A percentile compares a stretch with the other conserved stretches of the same genome.
These are phyloP conservation scores for Petrosia ficiformis DNA, from an alignment of 37 sponge, comb jelly and placozoan species.

Conservation along the genomic window DNA sequence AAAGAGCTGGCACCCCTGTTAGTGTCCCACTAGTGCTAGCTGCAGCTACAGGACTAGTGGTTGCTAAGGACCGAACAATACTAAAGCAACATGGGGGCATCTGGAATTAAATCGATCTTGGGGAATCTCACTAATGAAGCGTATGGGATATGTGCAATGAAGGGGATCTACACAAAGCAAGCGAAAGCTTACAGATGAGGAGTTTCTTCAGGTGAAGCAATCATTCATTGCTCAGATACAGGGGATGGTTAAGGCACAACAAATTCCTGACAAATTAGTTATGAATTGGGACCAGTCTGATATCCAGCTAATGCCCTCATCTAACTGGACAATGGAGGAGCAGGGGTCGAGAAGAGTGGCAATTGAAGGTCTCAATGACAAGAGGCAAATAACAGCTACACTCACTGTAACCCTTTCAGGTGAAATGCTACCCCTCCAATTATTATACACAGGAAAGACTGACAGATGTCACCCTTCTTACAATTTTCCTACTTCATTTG, in stretches of 20 bases:
- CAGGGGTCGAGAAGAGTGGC: constrained; percentile 5
- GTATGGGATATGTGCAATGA: constrained; percentile 11
- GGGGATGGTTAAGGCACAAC: background rate
- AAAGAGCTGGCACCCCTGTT: constrained; percentile 26
- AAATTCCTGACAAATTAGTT: constrained; percentile 12
- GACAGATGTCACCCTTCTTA: constrained; percentile 11
- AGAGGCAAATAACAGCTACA: no score
- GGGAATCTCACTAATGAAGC: constrained; percentile 15
- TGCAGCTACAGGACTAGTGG: constrained; percentile 6
- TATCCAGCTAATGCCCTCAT: no score
- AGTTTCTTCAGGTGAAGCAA: constrained; percentile 11
- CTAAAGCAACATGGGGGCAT: no score
- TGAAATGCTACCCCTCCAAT: constrained; percentile 10
- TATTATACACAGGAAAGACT: constrained; percentile 8
- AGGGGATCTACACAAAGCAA: constrained; percentile 17
- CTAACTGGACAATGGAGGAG: constrained; percentile 16
- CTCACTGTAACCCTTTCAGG: constrained; percentile 11
- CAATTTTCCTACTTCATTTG: constrained; percentile 24
- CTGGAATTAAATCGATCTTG: no score
- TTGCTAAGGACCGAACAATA: background rate
- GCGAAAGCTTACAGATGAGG: no score
- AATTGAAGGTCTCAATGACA: constrained; percentile 15
- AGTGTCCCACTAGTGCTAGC: background rate
- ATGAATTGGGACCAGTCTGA: constrained; percentile 9
- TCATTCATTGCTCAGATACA: constrained; percentile 4